These are phyloP conservation scores for Andrena praecox DNA, from an alignment of 2,888 invertebrate species.

Conservation along the genomic window DNA sequence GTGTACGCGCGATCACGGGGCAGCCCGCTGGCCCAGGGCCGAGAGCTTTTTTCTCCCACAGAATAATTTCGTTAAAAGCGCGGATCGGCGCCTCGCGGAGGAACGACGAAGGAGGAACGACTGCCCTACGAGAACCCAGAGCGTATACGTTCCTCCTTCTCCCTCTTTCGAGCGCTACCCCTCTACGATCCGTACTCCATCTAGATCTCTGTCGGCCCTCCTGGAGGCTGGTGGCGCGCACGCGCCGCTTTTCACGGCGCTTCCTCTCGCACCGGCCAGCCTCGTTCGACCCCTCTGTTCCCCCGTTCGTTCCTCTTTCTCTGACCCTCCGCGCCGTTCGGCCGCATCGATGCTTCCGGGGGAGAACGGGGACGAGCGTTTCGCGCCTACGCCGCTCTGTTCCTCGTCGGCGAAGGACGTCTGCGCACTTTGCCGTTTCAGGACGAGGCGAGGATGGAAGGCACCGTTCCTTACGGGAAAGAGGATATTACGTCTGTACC, in stretches of 20 bases:
- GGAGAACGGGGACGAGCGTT: slow-evolving; percentile 52
- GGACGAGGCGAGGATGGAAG: slow-evolving; percentile 39
- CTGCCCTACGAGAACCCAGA: slow-evolving; percentile 77
- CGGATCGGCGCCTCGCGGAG: slow-evolving; percentile 75
- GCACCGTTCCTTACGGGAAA: slow-evolving; percentile 37
- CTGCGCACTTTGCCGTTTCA: slow-evolving; percentile 59
- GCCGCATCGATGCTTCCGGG: slow-evolving; percentile 71
- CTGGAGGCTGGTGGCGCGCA: slow-evolving; percentile 37
- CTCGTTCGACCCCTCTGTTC: slow-evolving; percentile 32
- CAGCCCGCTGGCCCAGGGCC: slow-evolving; percentile 51
- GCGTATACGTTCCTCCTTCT: slow-evolving; percentile 73
- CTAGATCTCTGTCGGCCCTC: slow-evolving; percentile 50
- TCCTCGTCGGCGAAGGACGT: slow-evolving; percentile 62
- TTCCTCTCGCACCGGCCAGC: not conserved
- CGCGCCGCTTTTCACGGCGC: slow-evolving; percentile 34
- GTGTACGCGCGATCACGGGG: slow-evolving; percentile 44
- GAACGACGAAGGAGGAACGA: slow-evolving; percentile 81
- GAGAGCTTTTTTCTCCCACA: slow-evolving; percentile 40
- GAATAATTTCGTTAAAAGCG: slow-evolving; percentile 80
- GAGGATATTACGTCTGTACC: slow-evolving; percentile 31
- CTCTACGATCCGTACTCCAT: slow-evolving; percentile 54
- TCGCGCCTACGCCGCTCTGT: slow-evolving; percentile 62
- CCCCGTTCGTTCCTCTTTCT: slow-evolving; percentile 54
- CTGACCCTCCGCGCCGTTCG: slow-evolving; percentile 51
- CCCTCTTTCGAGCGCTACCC: slow-evolving; percentile 45